phyloP scores from a whole-genome alignment of 64 coral and sea anemone species.

The Orbicella faveolata region DNA sequence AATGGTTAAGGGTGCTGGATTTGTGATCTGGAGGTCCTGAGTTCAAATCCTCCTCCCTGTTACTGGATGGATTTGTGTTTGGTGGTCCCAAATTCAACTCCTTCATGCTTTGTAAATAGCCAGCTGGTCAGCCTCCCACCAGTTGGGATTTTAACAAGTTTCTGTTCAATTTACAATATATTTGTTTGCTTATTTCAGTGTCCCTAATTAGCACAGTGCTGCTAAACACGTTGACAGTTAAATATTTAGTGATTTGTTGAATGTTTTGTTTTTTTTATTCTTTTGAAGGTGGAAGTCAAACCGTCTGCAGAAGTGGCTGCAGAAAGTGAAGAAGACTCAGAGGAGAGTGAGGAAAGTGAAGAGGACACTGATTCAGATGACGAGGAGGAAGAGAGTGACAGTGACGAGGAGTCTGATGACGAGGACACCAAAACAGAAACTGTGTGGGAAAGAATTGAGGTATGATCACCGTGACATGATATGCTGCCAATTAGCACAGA shows the following conservation, averaged over 20 bases:
- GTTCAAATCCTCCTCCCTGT: no score
- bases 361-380: constrained; percentile 67
- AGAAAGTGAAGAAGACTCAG: constrained; percentile 63
- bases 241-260: background rate
- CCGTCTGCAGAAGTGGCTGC: constrained; percentile 22
- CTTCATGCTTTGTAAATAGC: no score
- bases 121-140: no score
- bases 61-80: no score
- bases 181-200: no score
- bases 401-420: constrained; percentile 39
- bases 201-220: no score
- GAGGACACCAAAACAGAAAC: constrained; percentile 68
- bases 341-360: constrained; percentile 58
- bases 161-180: no score
- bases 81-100: no score
- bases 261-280: background rate
- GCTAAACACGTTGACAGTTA: background rate
- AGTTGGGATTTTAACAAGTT: no score
- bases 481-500: no score
- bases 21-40: no score
- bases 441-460: constrained; percentile 63
- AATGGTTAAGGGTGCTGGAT: no score
- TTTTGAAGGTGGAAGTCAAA: constrained; percentile 19
- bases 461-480: background rate
- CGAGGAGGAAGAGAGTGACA: constrained; percentile 68